Conservation (phyloP, 2,888 invertebrate species). For the Scaptomyza polygonia region DNA sequence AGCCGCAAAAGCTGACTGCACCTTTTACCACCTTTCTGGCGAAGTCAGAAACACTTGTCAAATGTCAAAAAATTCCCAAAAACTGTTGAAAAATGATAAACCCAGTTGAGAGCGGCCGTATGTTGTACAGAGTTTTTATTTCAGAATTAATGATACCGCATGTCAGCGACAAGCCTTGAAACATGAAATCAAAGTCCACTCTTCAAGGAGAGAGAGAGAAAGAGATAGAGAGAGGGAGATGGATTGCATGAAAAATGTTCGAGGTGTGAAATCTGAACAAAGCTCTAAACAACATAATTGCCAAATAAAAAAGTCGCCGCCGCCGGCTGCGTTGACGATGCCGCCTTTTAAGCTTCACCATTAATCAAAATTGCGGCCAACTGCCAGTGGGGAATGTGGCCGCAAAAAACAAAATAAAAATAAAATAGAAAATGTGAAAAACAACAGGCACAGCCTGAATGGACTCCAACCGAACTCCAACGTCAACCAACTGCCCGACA, state of each 20-base stretch:
- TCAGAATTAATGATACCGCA: conserved; percentile 80
- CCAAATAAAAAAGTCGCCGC: conserved; percentile 80
- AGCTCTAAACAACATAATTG: conserved; percentile 79
- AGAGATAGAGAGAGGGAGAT: background rate
- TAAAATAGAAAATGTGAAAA: conserved; percentile 24
- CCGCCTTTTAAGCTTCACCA: conserved; percentile 60
- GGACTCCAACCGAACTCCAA: conserved; percentile 9
- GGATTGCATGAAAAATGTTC: conserved; percentile 68
- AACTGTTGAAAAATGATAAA: conserved; percentile 73
- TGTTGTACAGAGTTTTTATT: background rate
- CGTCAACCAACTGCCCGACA: conserved; percentile 5
- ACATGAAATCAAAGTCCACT: conserved; percentile 75
- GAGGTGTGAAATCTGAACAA: conserved; percentile 74
- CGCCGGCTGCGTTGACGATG: conserved; percentile 41
- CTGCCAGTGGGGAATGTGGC: conserved; percentile 34
- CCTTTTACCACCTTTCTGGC: conserved; percentile 65
- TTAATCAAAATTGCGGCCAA: conserved; percentile 68
- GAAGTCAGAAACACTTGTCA: conserved; percentile 73
- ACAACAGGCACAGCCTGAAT: conserved; percentile 35
- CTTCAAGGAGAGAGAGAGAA: background rate
- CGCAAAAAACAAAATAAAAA: conserved; percentile 24
- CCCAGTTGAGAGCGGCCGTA: conserved; percentile 37
- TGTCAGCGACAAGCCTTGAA: conserved; percentile 81
- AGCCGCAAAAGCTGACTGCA: conserved; percentile 32
- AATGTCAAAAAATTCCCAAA: conserved; percentile 68